Evolutionary conservation across 2,797 vertebrate genomes (phyloP).

Genomic region (Lagodon rhomboides): DNA sequence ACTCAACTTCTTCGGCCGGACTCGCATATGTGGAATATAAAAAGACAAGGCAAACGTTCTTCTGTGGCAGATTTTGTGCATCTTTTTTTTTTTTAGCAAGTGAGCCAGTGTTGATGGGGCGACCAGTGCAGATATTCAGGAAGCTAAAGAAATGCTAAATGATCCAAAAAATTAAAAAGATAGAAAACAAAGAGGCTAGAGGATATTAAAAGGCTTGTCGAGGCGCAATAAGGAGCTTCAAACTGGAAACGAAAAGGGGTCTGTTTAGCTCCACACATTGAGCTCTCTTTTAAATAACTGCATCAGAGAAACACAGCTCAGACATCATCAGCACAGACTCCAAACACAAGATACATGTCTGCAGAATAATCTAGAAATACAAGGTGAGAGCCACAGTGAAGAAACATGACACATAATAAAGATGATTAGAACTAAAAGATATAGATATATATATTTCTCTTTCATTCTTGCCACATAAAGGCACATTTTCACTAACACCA

Average conservation of each 20-base stretch:
- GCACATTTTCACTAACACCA: not conserved
- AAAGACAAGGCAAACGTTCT: conserved; percentile 9
- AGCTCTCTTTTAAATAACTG: not conserved
- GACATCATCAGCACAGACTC: not conserved
- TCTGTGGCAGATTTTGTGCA: not conserved
- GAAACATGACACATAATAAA: not conserved
- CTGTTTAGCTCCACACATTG: not conserved
- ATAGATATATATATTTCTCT: not conserved
- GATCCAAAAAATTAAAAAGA: not conserved
- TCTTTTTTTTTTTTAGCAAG: conserved; percentile 20
- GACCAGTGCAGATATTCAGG: not conserved
- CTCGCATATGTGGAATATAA: conserved; percentile 29
- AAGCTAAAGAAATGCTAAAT: not conserved
- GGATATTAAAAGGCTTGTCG: not conserved
- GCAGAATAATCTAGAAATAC: not conserved
- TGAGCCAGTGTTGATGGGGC: not conserved
- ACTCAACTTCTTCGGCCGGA: conserved; percentile 49
- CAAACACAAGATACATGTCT: conserved; percentile 1
- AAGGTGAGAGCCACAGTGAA: not conserved
- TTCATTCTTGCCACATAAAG: not conserved
- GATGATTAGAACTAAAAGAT: too few relatives aligned
- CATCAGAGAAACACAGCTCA: conserved; percentile 1
- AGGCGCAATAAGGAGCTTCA: not conserved
- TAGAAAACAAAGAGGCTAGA: too few relatives aligned
- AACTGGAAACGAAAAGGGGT: not conserved